phyloP scores from a whole-genome alignment of 2,113 vertebrate genomes.

The Myrmecophaga tridactyla region DNA sequence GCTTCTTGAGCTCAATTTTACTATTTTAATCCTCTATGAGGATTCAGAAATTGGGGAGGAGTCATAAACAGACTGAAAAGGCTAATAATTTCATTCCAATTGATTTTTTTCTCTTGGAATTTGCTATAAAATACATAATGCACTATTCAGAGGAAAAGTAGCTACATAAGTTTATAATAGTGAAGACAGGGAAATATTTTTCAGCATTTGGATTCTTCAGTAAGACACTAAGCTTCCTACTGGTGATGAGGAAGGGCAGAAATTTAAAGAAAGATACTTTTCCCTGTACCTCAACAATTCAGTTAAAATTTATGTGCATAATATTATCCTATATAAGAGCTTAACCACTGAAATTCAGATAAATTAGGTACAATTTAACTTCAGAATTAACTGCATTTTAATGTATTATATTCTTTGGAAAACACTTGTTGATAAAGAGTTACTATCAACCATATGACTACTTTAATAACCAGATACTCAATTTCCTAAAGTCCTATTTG shows the following conservation, averaged over 20 bases:
- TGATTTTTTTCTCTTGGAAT: slow-evolving; percentile 13
- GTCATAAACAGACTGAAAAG: neutral
- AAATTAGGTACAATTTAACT: neutral
- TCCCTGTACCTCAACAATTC: neutral
- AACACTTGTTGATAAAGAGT: slow-evolving; percentile 12
- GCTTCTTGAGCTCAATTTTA: neutral
- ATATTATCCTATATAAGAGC: neutral
- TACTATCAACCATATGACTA: slow-evolving; percentile 11
- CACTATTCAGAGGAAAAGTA: neutral
- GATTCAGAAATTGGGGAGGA: neutral
- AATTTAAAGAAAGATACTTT: slow-evolving; percentile 3
- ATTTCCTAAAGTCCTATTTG: slow-evolving; percentile 30
- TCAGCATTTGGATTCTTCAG: slow-evolving; percentile 22
- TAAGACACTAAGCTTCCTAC: slow-evolving; percentile 5
- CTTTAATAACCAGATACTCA: neutral
- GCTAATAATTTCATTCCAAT: neutral
- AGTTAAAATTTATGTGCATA: neutral
- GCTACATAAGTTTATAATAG: slow-evolving; percentile 8
- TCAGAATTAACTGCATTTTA: slow-evolving; percentile 47
- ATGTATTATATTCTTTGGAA: slow-evolving; percentile 46
- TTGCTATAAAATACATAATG: neutral
- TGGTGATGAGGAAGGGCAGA: neutral
- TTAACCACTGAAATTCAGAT: neutral
- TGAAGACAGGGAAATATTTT: neutral
- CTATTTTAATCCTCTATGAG: neutral